Percentiles rank a stretch among this genome's conserved stretches.
phyloP scores from a whole-genome alignment of 2,113 vertebrate genomes.

The Terrapene triunguis region DNA sequence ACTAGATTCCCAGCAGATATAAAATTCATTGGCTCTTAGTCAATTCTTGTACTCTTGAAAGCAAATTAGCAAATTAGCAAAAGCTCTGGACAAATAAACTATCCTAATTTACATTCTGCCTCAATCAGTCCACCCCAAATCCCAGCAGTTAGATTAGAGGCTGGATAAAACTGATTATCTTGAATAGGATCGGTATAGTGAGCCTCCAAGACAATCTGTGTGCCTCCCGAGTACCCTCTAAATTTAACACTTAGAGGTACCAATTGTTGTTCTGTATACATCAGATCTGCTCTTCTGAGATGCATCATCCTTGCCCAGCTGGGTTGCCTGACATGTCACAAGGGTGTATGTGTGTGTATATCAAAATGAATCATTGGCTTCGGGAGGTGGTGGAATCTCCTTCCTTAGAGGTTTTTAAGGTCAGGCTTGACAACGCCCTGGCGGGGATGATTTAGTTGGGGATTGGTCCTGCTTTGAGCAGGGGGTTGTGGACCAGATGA shows the following conservation, averaged over 20 bases:
- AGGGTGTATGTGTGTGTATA: rapidly evolving
- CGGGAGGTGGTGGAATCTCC: too few species aligned
- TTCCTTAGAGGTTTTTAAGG: too few species aligned
- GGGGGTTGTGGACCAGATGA: too few species aligned
- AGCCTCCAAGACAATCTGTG: slow-evolving; percentile 63
- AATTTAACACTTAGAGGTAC: slow-evolving; percentile 52
- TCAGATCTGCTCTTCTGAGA: slow-evolving; percentile 52
- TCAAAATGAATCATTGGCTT: neutral
- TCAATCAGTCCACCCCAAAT: slow-evolving; percentile 36
- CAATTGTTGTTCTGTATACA: slow-evolving; percentile 57
- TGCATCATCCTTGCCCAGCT: neutral
- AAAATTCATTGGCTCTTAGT: neutral
- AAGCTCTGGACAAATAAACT: neutral
- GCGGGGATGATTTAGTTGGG: too few species aligned
- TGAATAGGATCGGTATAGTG: slow-evolving; percentile 54
- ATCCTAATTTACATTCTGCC: neutral
- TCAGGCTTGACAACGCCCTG: too few species aligned
- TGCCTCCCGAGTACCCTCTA: slow-evolving; percentile 64
- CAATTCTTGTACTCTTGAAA: neutral
- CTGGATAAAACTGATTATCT: slow-evolving; percentile 65
- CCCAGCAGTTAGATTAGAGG: slow-evolving; percentile 57
- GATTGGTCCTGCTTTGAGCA: too few species aligned
- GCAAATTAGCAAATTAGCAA: slow-evolving; percentile 24
- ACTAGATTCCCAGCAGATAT: neutral
- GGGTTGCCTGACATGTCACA: neutral